Evolutionary conservation across 2,888 invertebrate genomes (phyloP).

Genomic region (Synergus umbraculus): DNA sequence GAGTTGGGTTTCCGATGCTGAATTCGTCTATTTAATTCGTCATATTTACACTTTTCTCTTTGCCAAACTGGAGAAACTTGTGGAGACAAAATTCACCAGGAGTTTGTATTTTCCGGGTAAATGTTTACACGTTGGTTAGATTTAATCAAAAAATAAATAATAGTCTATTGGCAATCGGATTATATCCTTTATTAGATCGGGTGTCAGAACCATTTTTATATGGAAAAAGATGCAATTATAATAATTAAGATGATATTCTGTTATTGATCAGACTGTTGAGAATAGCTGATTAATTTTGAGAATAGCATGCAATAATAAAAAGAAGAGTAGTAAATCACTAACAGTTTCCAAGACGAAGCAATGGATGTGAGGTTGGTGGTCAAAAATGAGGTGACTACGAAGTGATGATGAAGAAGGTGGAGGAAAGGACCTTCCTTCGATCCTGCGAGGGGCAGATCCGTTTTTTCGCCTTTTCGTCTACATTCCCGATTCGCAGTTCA

Average conservation of each 20-base stretch:
- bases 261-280: neutral
- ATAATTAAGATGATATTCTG: too few species aligned
- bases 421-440: constrained; percentile 62
- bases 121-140: neutral
- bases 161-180: neutral
- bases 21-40: neutral
- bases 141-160: constrained; percentile 4
- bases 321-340: constrained; percentile 32
- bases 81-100: constrained; percentile 2
- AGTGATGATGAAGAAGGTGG: constrained; percentile 55
- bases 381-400: constrained; percentile 44
- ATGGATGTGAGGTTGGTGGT: constrained; percentile 46
- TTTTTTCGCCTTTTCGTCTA: constrained; percentile 66
- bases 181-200: too few species aligned
- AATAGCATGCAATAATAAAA: neutral
- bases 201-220: too few species aligned
- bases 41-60: constrained; percentile 16
- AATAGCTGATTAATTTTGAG: neutral
- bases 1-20: neutral
- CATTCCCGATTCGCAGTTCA: constrained; percentile 67
- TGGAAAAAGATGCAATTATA: too few species aligned
- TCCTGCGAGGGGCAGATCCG: constrained; percentile 63
- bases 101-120: constrained; percentile 10
- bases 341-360: constrained; percentile 48
- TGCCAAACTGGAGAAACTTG: constrained; percentile 4